Conservation (phyloP, 2,797 vertebrate species). For the Muscicapa comitata region DNA sequence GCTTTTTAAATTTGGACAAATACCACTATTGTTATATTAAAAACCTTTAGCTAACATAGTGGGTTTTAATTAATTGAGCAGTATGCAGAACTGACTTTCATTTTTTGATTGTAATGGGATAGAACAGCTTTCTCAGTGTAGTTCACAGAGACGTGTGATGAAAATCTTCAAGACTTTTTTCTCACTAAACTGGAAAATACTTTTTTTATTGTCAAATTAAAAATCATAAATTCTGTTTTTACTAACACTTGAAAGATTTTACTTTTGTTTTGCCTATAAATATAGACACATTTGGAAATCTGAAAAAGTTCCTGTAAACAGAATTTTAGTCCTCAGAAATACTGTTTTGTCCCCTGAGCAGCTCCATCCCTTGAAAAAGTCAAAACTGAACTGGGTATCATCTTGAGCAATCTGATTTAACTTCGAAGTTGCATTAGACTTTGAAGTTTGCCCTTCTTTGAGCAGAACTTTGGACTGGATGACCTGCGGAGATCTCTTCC, state of each 20-base stretch:
- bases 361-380: not conserved
- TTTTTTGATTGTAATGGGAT: not conserved
- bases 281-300: not conserved
- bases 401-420: not conserved
- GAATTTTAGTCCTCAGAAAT: not conserved
- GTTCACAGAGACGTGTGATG: not conserved
- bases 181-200: not conserved
- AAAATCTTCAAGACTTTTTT: not conserved
- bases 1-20: not conserved
- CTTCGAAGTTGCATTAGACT: not conserved
- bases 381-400: not conserved
- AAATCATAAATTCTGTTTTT: not conserved
- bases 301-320: not conserved
- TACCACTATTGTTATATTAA: not conserved
- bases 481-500: not conserved
- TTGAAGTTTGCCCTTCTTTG: not conserved
- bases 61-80: not conserved
- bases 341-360: not conserved
- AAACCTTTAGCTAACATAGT: not conserved
- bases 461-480: not conserved
- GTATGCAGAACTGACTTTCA: not conserved
- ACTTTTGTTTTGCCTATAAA: not conserved
- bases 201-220: not conserved
- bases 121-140: not conserved
- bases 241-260: not conserved